Conservation (phyloP, 1,140 invertebrate species). For the Cydia strobilella region DNA sequence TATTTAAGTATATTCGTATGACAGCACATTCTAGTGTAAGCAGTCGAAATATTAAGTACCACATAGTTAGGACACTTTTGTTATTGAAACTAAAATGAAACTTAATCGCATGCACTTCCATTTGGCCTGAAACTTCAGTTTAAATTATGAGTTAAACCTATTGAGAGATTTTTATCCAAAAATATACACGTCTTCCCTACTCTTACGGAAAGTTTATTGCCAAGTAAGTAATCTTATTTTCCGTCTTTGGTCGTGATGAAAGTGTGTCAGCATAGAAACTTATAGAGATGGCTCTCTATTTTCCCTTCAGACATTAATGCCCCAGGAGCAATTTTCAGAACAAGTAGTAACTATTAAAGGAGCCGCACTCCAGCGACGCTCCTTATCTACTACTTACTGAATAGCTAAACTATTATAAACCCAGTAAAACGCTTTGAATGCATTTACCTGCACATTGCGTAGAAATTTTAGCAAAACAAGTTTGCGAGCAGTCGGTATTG, state of each 20-base stretch:
- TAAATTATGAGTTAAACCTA: too few relatives aligned
- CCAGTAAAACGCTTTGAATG: not conserved
- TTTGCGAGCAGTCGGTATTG: not conserved
- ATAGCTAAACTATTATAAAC: not conserved
- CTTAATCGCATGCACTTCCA: too few relatives aligned
- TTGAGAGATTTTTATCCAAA: too few relatives aligned
- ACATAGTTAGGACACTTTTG: too few relatives aligned
- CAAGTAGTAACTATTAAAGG: not conserved
- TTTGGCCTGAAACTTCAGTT: too few relatives aligned
- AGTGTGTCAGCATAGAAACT: not conserved
- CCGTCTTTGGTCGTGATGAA: not conserved
- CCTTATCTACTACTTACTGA: not conserved
- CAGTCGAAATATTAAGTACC: too few relatives aligned
- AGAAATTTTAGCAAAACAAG: not conserved
- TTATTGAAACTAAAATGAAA: too few relatives aligned
- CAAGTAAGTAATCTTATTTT: not conserved
- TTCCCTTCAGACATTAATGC: not conserved
- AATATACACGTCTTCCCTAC: too few relatives aligned
- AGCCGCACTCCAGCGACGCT: not conserved
- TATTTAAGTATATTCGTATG: too few relatives aligned
- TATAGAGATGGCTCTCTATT: not conserved
- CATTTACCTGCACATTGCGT: not conserved
- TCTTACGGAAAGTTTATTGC: too few relatives aligned
- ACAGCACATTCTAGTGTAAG: too few relatives aligned
- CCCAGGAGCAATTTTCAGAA: not conserved